Percentiles rank a stretch among this genome's conserved stretches.
phyloP scores from a whole-genome alignment of 2,113 vertebrate species.

The Ranitomeya variabilis region DNA sequence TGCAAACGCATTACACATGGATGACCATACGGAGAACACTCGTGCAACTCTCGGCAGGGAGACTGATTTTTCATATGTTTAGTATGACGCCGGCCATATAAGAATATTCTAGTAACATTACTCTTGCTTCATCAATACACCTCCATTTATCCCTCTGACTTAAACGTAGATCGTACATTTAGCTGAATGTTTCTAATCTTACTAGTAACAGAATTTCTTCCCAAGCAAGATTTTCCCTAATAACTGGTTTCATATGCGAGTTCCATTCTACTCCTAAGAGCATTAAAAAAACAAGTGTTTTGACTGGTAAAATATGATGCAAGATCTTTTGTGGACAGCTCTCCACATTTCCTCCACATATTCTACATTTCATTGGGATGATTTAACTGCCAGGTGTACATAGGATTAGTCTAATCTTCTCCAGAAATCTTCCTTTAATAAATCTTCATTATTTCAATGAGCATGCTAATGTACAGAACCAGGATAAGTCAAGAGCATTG shows the following conservation, averaged over 20 bases:
- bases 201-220: not conserved
- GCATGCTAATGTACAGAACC: not conserved
- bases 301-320: conserved; percentile 18
- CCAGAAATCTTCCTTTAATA: conserved; percentile 39
- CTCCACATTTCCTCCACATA: conserved; percentile 7
- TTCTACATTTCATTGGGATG: conserved; percentile 39
- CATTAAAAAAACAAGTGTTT: conserved; percentile 15
- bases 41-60: too few species aligned
- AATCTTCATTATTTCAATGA: conserved; percentile 32
- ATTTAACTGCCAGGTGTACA: conserved; percentile 44
- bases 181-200: not conserved
- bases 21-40: too few species aligned
- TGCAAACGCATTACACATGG: too few species aligned
- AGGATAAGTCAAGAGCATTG: not conserved
- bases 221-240: not conserved
- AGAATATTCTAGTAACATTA: not conserved
- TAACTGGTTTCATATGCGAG: conserved; percentile 5
- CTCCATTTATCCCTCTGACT: not conserved
- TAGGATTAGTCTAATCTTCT: conserved; percentile 37
- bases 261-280: not conserved
- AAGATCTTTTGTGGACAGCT: conserved; percentile 19
- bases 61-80: too few species aligned
- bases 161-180: not conserved
- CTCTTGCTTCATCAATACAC: not conserved
- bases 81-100: too few species aligned